Base-by-base conservation (phyloP, 2,113 vertebrate genomes). In the Oreotrochilus melanogaster region DNA sequence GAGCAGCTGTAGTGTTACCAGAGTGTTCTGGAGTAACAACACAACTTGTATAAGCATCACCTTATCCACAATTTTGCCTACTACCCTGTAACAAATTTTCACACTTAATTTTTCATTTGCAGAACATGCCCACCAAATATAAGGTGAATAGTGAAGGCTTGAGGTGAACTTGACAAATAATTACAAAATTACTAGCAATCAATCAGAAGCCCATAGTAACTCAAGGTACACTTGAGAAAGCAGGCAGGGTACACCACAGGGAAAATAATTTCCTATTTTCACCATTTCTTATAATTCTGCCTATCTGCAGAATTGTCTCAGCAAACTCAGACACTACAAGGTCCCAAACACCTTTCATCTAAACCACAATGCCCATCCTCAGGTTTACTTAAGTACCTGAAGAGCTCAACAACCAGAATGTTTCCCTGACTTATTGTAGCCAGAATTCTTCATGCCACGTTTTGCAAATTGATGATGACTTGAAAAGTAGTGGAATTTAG, bases 401-500 rank as follows among this genome's bases (percentile, higher is more conserved):
- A 91, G 53, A 67, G 73, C 91, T 92, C 84, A 76, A 47, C 57
- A 58, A 78, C 71, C 47, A 92, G 47, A 94, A 74, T 23, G 8
- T 50, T 72, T 85, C 67, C 83, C 83, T 85, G 61, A 91, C 50
- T 79, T 92, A 82, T 74, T 96, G 97, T 94, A 96, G 82, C 79
- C 89, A 85, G 89, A 97, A 72, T 58, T 92, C 92, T 95, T 97
- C 84, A 45, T 83, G 69, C 58, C 93, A 87, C 65, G 23, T 94
- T 95, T 96, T 95, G 79, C 70, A 96, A 93, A 84, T 73, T 91
- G 57, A 92, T 28, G 3, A 86, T 64, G 75, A 95, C 81, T 92
- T 96, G 93, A 28, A 69, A 3, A 94, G 66, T 60, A 95, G 76
- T 53, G 97, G 76, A 96, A 97, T 94, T 93, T 95, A 92, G 96